Conservation (phyloP, 2,888 invertebrate genomes). For the Alloscopus bannaensis region DNA sequence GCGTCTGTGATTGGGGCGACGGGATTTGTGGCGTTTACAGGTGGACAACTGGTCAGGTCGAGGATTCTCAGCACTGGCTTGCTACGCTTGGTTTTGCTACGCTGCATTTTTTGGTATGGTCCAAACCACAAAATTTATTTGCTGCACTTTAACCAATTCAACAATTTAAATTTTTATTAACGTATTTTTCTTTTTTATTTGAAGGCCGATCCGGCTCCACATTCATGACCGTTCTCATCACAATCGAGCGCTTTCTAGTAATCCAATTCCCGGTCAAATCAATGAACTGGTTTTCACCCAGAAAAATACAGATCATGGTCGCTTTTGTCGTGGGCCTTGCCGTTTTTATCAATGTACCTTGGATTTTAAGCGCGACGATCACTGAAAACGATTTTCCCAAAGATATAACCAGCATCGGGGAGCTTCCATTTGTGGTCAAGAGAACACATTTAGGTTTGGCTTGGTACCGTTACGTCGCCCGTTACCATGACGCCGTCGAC, state of each 20-base stretch:
- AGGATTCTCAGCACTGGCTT: constrained; percentile 9
- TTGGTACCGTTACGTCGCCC: not conserved
- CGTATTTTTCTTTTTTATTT: not conserved
- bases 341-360: not conserved
- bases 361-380: not conserved
- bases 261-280: constrained; percentile 14
- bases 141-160: too few relatives aligned
- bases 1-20: not conserved
- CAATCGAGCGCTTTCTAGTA: constrained; percentile 13
- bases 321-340: not conserved
- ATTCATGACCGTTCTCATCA: constrained; percentile 22
- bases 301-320: not conserved
- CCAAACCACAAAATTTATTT: too few relatives aligned
- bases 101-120: constrained; percentile 10
- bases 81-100: constrained; percentile 7
- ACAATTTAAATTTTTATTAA: too few relatives aligned
- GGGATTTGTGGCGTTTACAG: not conserved
- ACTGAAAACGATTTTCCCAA: not conserved
- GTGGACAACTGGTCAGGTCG: constrained; percentile 5
- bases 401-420: not conserved
- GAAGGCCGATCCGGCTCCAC: not conserved
- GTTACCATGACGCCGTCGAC: not conserved
- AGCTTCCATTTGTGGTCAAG: not conserved
- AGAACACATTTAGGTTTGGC: not conserved
- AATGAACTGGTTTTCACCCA: not conserved